Conservation (phyloP, 2,888 invertebrate species). For the Aphelenchoides bicaudatus region DNA sequence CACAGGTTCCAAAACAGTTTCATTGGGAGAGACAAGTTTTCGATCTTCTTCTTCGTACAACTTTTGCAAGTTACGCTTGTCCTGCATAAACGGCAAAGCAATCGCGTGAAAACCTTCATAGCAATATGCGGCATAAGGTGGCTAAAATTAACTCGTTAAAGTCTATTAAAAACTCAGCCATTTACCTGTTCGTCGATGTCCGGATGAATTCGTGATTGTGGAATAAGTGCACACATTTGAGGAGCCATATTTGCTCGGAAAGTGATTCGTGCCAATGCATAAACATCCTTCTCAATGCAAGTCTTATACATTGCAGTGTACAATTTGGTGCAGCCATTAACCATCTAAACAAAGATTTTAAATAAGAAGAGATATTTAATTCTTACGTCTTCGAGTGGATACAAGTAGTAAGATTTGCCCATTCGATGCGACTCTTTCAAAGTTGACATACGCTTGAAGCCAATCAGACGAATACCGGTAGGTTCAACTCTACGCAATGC, state of each 20-base stretch:
- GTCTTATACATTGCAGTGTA: constrained; percentile 28
- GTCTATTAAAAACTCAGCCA: too few species aligned
- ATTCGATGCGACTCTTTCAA: constrained; percentile 36
- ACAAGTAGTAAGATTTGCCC: constrained; percentile 30
- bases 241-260: constrained; percentile 24
- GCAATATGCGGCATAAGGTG: constrained; percentile 18
- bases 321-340: constrained; percentile 23
- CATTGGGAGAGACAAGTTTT: background rate
- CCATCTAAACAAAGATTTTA: constrained; percentile 17
- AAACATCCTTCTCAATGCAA: constrained; percentile 30
- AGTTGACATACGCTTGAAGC: constrained; percentile 33
- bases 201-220: constrained; percentile 23
- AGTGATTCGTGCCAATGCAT: constrained; percentile 32
- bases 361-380: background rate
- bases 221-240: constrained; percentile 32
- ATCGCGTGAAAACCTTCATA: constrained; percentile 38
- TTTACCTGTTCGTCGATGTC: background rate
- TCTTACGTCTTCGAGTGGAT: constrained; percentile 27
- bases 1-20: constrained; percentile 14
- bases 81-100: constrained; percentile 32
- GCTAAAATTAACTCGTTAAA: too few species aligned
- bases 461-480: constrained; percentile 32
- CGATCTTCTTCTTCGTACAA: constrained; percentile 18
- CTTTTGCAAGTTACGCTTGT: constrained; percentile 25
- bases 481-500: constrained; percentile 9